A percentile compares a stretch with the other conserved stretches of the same genome.
phyloP scores from a whole-genome alignment of 2,113 vertebrate genomes.

The Plectropomus leopardus region DNA sequence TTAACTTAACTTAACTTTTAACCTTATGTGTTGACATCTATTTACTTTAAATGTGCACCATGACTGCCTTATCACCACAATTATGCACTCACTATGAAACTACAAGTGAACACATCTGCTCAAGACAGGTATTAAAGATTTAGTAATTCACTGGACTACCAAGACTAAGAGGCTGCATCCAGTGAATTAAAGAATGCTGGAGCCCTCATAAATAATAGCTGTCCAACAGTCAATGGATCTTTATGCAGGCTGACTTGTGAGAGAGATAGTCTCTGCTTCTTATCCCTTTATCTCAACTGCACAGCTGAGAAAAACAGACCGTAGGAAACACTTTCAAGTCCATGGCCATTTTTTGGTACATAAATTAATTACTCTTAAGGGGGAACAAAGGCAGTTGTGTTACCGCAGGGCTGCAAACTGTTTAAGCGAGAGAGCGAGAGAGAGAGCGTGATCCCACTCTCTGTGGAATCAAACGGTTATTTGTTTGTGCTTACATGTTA shows the following conservation, averaged over 20 bases:
- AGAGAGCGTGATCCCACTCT: slow-evolving; percentile 13
- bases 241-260: slow-evolving; percentile 41
- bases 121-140: slow-evolving; percentile 57
- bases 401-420: slow-evolving; percentile 20
- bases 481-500: slow-evolving; percentile 34
- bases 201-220: slow-evolving; percentile 65
- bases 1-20: too few relatives aligned
- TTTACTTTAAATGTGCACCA: not conserved
- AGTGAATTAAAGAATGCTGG: slow-evolving; percentile 39
- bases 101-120: slow-evolving; percentile 13
- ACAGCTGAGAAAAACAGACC: slow-evolving; percentile 9
- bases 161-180: slow-evolving; percentile 48
- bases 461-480: slow-evolving; percentile 41
- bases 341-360: slow-evolving; percentile 49
- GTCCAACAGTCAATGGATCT: slow-evolving; percentile 51
- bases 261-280: slow-evolving; percentile 19
- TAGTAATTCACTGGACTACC: slow-evolving; percentile 39
- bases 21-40: not conserved
- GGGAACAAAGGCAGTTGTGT: slow-evolving; percentile 38
- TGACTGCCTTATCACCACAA: not conserved
- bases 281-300: slow-evolving; percentile 28
- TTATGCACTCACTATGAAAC: not conserved
- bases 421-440: slow-evolving; percentile 46
- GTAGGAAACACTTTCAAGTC: slow-evolving; percentile 37
- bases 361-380: slow-evolving; percentile 53